These are phyloP conservation scores for Agrilus mali DNA, from an alignment of 2,888 invertebrate genomes.

Conservation along the genomic window DNA sequence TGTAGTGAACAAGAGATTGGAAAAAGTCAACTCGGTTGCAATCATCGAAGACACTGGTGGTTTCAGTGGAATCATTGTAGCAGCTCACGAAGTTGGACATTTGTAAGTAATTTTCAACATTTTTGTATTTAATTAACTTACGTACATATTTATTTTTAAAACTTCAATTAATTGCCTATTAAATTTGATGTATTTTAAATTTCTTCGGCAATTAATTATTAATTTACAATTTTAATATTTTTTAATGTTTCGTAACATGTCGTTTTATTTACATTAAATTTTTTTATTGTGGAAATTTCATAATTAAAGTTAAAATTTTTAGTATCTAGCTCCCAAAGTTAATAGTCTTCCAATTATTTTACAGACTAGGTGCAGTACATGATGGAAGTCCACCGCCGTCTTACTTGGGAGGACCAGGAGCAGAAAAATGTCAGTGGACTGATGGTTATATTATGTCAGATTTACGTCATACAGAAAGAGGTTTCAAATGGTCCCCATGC, in stretches of 20 bases:
- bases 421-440: slow-evolving; percentile 90
- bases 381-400: slow-evolving; percentile 92
- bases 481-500: slow-evolving; percentile 90
- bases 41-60: slow-evolving; percentile 95
- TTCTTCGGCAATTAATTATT: too few relatives aligned
- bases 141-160: background rate
- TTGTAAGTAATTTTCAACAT: slow-evolving; percentile 54
- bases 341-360: too few relatives aligned
- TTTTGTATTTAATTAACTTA: slow-evolving; percentile 2
- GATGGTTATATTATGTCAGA: slow-evolving; percentile 96
- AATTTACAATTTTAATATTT: too few relatives aligned
- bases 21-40: slow-evolving; percentile 92
- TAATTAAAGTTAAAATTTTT: too few relatives aligned
- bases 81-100: slow-evolving; percentile 94
- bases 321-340: too few relatives aligned
- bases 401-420: slow-evolving; percentile 87
- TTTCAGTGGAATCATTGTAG: slow-evolving; percentile 92
- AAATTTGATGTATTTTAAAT: background rate
- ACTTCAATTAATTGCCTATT: background rate
- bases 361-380: slow-evolving; percentile 86
- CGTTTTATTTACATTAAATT: too few relatives aligned
- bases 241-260: too few relatives aligned
- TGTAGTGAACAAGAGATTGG: slow-evolving; percentile 87
- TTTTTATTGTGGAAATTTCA: too few relatives aligned
- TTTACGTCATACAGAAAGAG: slow-evolving; percentile 84